Evolutionary conservation across 2,888 invertebrate species (phyloP).

Genomic region (Tyria jacobaeae): DNA sequence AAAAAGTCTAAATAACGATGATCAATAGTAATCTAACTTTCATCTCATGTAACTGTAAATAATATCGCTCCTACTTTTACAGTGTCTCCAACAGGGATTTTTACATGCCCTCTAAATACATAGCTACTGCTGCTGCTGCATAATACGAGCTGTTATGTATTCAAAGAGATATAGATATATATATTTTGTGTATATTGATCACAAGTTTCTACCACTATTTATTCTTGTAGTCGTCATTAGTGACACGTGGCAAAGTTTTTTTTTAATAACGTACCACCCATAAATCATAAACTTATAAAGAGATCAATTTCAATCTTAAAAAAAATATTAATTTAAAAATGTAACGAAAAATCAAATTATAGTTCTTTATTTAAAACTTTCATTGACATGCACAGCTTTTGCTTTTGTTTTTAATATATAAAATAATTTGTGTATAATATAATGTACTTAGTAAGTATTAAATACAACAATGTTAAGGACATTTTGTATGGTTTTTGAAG

Average conservation of each 20-base stretch:
- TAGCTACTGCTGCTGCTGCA: too few species aligned
- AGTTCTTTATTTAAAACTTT: slow-evolving; percentile 30
- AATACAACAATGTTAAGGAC: slow-evolving; percentile 32
- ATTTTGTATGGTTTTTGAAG: slow-evolving; percentile 53
- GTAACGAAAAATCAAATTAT: slow-evolving; percentile 12
- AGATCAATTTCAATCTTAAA: not conserved
- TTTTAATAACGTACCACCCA: too few species aligned
- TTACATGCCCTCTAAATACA: too few species aligned
- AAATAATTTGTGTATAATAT: slow-evolving; percentile 29
- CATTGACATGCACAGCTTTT: slow-evolving; percentile 49
- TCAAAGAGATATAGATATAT: slow-evolving; percentile 19
- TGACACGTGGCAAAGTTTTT: not conserved
- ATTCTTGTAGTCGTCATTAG: not conserved
- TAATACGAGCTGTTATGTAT: slow-evolving; percentile 21
- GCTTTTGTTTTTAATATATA: slow-evolving; percentile 41
- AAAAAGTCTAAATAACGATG: not conserved
- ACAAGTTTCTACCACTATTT: slow-evolving; percentile 20
- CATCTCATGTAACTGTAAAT: not conserved
- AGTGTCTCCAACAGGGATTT: slow-evolving; percentile 22
- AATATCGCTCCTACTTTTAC: slow-evolving; percentile 34
- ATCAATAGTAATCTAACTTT: not conserved
- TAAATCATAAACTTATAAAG: not conserved
- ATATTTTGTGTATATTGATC: slow-evolving; percentile 26
- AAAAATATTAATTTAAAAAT: not conserved
- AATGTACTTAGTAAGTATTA: slow-evolving; percentile 41